These are phyloP conservation scores for Phthorimaea operculella DNA, from an alignment of 1,140 invertebrate species.

Conservation along the genomic window DNA sequence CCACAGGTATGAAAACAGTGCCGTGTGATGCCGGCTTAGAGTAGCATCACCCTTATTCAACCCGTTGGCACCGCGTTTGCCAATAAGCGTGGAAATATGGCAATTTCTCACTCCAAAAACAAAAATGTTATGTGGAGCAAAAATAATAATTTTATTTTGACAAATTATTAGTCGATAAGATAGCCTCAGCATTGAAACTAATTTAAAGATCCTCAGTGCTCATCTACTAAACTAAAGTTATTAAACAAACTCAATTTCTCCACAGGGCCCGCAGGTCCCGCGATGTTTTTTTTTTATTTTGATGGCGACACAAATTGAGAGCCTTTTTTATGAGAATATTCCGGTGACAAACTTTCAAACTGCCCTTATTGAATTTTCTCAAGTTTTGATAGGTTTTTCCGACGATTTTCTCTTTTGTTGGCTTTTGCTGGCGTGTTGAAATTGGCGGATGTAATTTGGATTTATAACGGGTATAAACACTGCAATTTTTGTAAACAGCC, in stretches of 20 bases:
- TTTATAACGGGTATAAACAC: no score
- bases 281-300: conserved; percentile 49
- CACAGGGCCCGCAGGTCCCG: conserved; percentile 23
- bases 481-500: no score
- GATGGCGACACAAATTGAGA: conserved; percentile 56
- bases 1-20: no score
- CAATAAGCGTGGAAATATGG: no score
- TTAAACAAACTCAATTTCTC: conserved; percentile 27
- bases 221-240: conserved; percentile 20
- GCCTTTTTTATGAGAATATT: conserved; percentile 56
- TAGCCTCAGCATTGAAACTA: no score
- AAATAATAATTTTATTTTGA: no score
- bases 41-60: no score
- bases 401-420: conserved; percentile 51
- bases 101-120: no score
- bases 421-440: conserved; percentile 36
- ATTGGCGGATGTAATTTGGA: conserved; percentile 23
- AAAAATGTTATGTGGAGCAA: no score
- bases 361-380: conserved; percentile 65
- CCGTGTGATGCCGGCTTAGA: no score
- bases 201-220: conserved; percentile 13
- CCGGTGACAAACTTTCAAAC: conserved; percentile 59
- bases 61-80: no score
- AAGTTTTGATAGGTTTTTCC: conserved; percentile 65
- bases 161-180: no score